Conservation (phyloP, 2,888 invertebrate species). For the Clivina fossor region DNA sequence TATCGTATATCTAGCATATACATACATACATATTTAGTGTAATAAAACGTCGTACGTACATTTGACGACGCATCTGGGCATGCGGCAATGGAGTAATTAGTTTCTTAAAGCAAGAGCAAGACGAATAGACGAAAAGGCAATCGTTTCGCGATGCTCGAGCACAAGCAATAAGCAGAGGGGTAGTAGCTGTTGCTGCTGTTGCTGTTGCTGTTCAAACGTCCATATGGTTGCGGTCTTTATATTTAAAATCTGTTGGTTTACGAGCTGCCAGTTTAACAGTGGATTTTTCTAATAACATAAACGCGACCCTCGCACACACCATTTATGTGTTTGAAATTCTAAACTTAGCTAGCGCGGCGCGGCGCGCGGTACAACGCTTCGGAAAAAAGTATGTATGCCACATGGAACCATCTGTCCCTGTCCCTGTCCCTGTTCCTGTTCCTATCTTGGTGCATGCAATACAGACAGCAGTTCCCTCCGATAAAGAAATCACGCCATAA, state of each 20-base stretch:
- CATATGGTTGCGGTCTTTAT: conserved; percentile 41
- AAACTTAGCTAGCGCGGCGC: too few relatives aligned
- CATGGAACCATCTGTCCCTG: conserved; percentile 43
- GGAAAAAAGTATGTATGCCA: conserved; percentile 36
- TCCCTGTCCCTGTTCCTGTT: background rate
- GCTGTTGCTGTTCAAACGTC: conserved; percentile 36
- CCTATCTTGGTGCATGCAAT: conserved; percentile 11
- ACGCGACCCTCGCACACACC: conserved; percentile 35
- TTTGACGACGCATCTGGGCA: too few relatives aligned
- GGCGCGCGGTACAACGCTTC: conserved; percentile 21
- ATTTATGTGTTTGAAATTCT: conserved; percentile 40
- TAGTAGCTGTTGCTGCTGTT: conserved; percentile 3
- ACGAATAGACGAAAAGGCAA: too few relatives aligned
- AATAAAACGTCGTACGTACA: too few relatives aligned
- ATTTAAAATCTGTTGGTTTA: conserved; percentile 44
- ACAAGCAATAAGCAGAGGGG: too few relatives aligned
- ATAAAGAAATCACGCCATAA: conserved; percentile 37
- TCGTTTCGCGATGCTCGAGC: too few relatives aligned
- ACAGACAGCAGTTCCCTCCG: conserved; percentile 9
- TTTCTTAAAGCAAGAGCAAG: too few relatives aligned
- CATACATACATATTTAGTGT: too few relatives aligned
- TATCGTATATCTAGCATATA: too few relatives aligned
- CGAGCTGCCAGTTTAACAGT: conserved; percentile 40
- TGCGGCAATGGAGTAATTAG: too few relatives aligned
- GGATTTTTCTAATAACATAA: conserved; percentile 40